These are phyloP conservation scores for Delphinapterus leucas DNA, from an alignment of 2,113 vertebrate genomes.

Conservation along the genomic window DNA sequence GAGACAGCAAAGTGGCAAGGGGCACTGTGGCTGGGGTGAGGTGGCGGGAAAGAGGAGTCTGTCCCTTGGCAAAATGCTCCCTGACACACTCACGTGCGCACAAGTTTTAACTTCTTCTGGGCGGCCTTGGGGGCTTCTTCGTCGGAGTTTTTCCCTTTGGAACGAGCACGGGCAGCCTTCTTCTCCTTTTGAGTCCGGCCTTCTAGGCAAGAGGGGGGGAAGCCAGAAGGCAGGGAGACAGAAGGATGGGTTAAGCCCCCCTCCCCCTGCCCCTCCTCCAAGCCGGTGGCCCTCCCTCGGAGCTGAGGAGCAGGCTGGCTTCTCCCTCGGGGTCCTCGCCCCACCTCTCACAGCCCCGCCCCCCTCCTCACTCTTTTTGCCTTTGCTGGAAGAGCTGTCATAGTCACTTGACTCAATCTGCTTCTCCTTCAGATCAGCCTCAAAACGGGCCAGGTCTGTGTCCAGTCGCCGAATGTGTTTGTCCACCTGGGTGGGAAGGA, in stretches of 20 bases:
- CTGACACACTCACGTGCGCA: constrained; percentile 88
- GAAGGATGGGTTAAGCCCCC: constrained; percentile 48
- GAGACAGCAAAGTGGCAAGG: neutral
- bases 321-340: constrained; percentile 45
- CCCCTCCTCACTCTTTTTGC: constrained; percentile 93
- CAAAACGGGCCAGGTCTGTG: constrained; percentile 96
- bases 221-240: constrained; percentile 48
- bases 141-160: constrained; percentile 96
- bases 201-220: constrained; percentile 79
- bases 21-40: neutral
- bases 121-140: constrained; percentile 93
- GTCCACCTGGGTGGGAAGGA: constrained; percentile 87
- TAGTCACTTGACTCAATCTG: constrained; percentile 97
- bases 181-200: constrained; percentile 94
- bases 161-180: constrained; percentile 92
- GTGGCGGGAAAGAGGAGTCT: neutral
- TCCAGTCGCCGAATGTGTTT: constrained; percentile 96
- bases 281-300: neutral
- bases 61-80: neutral
- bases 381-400: constrained; percentile 97
- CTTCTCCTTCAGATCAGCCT: constrained; percentile 97
- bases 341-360: constrained; percentile 64
- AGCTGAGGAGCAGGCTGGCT: neutral
- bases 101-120: constrained; percentile 96
- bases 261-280: neutral